Base-by-base conservation (phyloP, 1,140 invertebrate genomes). In the Macrobrachium rosenbergii region DNA sequence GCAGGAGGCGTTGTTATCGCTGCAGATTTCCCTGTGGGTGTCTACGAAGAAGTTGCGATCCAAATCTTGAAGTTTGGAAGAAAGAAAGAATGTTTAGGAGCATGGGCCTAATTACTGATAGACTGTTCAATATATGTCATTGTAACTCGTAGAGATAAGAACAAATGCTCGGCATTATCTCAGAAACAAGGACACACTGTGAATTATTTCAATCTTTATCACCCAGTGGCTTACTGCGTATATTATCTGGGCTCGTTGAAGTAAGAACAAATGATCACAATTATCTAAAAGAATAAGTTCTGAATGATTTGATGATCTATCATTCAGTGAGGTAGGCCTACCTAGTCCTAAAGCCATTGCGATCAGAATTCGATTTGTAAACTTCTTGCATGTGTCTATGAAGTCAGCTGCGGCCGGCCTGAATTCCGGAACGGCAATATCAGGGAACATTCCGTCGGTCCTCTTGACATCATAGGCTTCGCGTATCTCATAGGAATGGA, bases 381-480 rank as follows among this genome's bases (percentile, higher is more conserved):
- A 43, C 11, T 60, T 63, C 87, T 90, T 93, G 93, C 94, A 83
- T 94, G 92, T 86, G 94, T 92, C 92, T 3, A 94, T 93, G 63
- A 96, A 92, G 16, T 94, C 93, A 16, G 94, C 92, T 5, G 95
- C 93, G 83, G 95, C 94, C 88, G 93, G 91, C 59, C 93, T 92
- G 91, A 95, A 95, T 67, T 94, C 93, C 0, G 94, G 94, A 73
- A 95, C 93, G 88, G 95, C 94, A 60, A 93, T 92, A 67, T 95
- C 94, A 0, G 95, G 95, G 91, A 95, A 92, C 89, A 93, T 92
- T 64, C 93, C 92, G n/a, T 93, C 93, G 88, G 94, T 91, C 45
- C 93, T 93, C 78, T 93, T 93, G 77, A 95, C 94, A 90, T 95
- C 95, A 92, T 94, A 95, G 64, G 94, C 93, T 90, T 95, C 95